Conservation (phyloP, 2,888 invertebrate genomes). For the Acrobeloides nanus region DNA sequence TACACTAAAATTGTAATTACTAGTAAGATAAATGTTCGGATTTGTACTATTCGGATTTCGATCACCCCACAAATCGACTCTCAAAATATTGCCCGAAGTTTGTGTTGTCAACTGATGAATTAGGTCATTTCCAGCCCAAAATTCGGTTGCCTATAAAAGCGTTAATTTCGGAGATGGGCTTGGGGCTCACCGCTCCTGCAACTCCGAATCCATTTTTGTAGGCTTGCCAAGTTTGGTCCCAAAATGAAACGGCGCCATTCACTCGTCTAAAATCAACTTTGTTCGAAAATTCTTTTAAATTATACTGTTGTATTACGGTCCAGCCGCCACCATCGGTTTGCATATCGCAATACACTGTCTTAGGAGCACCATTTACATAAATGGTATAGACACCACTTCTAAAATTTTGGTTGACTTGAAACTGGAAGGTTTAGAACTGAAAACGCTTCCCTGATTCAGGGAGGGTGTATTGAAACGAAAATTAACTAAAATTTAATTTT, state of each 20-base stretch:
- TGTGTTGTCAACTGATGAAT: conserved; percentile 26
- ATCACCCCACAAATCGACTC: conserved; percentile 39
- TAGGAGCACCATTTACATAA: no score
- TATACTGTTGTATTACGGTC: conserved; percentile 27
- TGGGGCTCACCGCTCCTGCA: conserved; percentile 8
- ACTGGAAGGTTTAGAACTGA: no score
- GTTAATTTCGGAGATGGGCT: not conserved
- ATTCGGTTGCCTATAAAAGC: conserved; percentile 23
- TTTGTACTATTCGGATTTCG: conserved; percentile 28
- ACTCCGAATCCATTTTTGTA: conserved; percentile 38
- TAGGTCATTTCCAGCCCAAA: conserved; percentile 41
- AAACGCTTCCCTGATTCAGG: no score
- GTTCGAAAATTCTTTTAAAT: no score
- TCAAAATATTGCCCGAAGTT: conserved; percentile 15
- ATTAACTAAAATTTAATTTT: no score
- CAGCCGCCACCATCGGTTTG: conserved; percentile 25
- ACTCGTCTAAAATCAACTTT: conserved; percentile 29
- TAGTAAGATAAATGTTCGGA: conserved; percentile 14
- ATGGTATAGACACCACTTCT: no score
- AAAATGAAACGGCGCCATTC: conserved; percentile 28
- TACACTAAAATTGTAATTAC: conserved; percentile 14
- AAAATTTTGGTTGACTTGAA: no score
- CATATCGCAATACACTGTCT: conserved; percentile 27
- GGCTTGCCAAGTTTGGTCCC: conserved; percentile 37
- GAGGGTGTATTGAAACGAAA: no score